Evolutionary conservation across 2,888 invertebrate species (phyloP).

Genomic region (Heterodera filipjevi): DNA sequence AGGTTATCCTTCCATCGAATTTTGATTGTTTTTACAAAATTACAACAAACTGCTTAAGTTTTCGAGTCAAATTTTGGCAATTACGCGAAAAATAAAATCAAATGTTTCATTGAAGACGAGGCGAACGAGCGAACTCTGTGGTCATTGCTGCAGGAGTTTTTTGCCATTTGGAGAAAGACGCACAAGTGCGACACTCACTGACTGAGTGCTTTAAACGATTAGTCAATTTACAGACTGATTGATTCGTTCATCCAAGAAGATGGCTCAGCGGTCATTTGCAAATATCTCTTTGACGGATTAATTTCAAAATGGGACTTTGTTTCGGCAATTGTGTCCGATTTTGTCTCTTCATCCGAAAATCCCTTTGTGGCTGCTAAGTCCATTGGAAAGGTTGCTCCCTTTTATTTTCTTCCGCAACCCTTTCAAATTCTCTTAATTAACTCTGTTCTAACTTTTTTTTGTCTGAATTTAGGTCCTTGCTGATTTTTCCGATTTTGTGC

Average conservation of each 20-base stretch:
- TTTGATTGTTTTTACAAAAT: background rate
- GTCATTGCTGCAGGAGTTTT: constrained; percentile 41
- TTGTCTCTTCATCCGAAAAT: constrained; percentile 38
- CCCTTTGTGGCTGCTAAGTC: constrained; percentile 42
- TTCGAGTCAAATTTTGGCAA: constrained; percentile 44
- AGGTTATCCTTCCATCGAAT: constrained; percentile 36
- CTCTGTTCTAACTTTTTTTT: no score
- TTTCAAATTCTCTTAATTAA: no score
- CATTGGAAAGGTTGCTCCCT: constrained; percentile 43
- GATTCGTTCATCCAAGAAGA: constrained; percentile 42
- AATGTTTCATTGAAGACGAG: constrained; percentile 40
- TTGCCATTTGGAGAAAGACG: constrained; percentile 42
- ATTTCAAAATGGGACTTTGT: constrained; percentile 40
- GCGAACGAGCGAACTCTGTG: constrained; percentile 38
- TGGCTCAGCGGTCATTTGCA: constrained; percentile 44
- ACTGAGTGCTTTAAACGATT: background rate
- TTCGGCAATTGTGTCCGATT: constrained; percentile 24
- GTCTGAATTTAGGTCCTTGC: constrained; percentile 36
- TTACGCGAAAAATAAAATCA: constrained; percentile 45
- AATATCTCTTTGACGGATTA: constrained; percentile 44
- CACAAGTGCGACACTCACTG: constrained; percentile 30
- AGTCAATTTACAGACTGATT: constrained; percentile 31
- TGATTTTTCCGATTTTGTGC: constrained; percentile 39
- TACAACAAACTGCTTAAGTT: constrained; percentile 37
- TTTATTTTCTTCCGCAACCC: no score